A percentile compares a stretch with the other conserved stretches of the same genome.
These are phyloP conservation scores for Drosophila bocki DNA, from an alignment of 1,140 invertebrate genomes.

Conservation along the genomic window DNA sequence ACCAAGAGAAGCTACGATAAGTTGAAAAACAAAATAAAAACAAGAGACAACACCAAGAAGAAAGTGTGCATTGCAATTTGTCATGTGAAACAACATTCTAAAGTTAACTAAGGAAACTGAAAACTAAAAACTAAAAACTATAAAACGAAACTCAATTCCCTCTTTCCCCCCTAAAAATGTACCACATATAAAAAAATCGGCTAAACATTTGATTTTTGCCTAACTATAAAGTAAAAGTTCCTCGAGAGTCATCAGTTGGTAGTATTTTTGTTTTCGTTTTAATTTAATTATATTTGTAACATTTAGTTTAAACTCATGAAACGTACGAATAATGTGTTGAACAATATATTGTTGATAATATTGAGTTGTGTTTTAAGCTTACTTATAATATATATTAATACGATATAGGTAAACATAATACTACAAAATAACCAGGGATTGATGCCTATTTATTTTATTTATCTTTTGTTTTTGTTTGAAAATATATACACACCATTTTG, in stretches of 20 bases:
- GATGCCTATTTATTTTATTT: constrained; percentile 14
- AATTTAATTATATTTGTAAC: constrained; percentile 23
- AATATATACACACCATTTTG: constrained; percentile 9
- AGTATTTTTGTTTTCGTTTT: constrained; percentile 28
- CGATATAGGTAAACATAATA: constrained; percentile 23
- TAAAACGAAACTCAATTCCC: constrained; percentile 5
- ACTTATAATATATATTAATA: constrained; percentile 30
- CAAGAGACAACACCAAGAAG: constrained; percentile 17
- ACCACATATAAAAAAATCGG: background rate
- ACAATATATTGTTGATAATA: constrained; percentile 57
- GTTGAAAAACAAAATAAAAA: constrained; percentile 6
- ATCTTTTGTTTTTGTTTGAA: constrained; percentile 9
- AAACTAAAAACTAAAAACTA: background rate
- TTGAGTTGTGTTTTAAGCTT: constrained; percentile 66
- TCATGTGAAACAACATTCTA: constrained; percentile 21
- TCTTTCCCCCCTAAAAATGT: background rate
- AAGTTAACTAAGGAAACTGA: constrained; percentile 12
- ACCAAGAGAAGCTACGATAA: constrained; percentile 29
- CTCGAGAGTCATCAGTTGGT: constrained; percentile 49
- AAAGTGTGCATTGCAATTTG: constrained; percentile 11
- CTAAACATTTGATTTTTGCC: constrained; percentile 18
- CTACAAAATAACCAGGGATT: constrained; percentile 11
- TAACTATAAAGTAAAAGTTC: constrained; percentile 51
- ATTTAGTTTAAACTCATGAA: constrained; percentile 17
- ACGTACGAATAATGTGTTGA: constrained; percentile 27